These are phyloP conservation scores for Setophaga kirtlandii DNA, from an alignment of 2,113 vertebrate genomes.

Conservation along the genomic window DNA sequence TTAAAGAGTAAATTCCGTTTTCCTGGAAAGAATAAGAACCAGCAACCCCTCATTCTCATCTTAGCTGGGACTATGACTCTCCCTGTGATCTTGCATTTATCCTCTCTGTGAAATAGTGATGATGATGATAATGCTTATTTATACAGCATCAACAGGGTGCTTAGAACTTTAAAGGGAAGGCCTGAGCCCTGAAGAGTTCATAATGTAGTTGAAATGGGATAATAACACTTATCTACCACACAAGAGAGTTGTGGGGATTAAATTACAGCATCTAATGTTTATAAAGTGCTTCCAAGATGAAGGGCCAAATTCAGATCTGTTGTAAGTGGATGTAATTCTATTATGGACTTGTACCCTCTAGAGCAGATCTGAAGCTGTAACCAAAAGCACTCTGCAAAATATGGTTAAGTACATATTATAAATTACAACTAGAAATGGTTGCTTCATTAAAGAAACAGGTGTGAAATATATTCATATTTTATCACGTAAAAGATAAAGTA, in stretches of 20 bases:
- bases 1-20: constrained; percentile 57
- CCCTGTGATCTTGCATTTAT: constrained; percentile 66
- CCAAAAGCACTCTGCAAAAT: constrained; percentile 56
- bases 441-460: constrained; percentile 4
- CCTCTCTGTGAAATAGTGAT: constrained; percentile 60
- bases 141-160: constrained; percentile 63
- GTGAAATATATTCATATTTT: not conserved
- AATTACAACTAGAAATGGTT: not conserved
- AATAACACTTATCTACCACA: constrained; percentile 69
- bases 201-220: constrained; percentile 70
- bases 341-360: constrained; percentile 51
- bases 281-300: constrained; percentile 70
- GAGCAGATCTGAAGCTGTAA: constrained; percentile 59
- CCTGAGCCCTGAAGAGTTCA: constrained; percentile 64
- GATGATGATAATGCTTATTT: constrained; percentile 68
- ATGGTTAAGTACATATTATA: constrained; percentile 35
- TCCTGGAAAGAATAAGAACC: constrained; percentile 48
- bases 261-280: constrained; percentile 70
- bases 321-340: constrained; percentile 66
- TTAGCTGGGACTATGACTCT: constrained; percentile 46
- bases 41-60: constrained; percentile 39
- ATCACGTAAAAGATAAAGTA: not conserved
- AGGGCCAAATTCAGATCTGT: constrained; percentile 66
- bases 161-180: constrained; percentile 68
- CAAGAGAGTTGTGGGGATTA: constrained; percentile 65